phyloP scores from a whole-genome alignment of 2,113 vertebrate genomes.

The Nycticryphes semicollaris region DNA sequence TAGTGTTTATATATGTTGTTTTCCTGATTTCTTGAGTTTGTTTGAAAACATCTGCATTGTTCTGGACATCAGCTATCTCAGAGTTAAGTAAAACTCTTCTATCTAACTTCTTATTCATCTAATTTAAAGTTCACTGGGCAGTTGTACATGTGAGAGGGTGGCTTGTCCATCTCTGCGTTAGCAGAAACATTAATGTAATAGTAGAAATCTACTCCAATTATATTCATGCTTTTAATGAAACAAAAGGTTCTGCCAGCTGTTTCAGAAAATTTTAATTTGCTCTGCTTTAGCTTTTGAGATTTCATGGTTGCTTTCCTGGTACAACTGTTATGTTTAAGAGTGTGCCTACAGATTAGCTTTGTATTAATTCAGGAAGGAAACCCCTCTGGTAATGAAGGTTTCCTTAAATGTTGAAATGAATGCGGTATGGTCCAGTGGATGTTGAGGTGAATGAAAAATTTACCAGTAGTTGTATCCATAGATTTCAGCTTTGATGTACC shows the following conservation, averaged over 20 bases:
- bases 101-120: background rate
- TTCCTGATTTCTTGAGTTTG: background rate
- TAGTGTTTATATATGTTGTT: background rate
- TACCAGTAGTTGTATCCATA: background rate
- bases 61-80: background rate
- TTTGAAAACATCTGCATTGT: background rate
- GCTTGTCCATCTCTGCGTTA: background rate
- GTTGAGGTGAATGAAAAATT: background rate
- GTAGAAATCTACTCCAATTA: slow-evolving; percentile 3
- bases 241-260: slow-evolving; percentile 38
- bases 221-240: slow-evolving; percentile 15
- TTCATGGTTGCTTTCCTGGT: slow-evolving; percentile 47
- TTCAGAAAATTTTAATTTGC: slow-evolving; percentile 58
- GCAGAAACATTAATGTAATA: background rate
- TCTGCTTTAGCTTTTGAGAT: slow-evolving; percentile 45
- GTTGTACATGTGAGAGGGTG: background rate
- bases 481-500: background rate
- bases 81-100: background rate
- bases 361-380: slow-evolving; percentile 1
- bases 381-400: background rate
- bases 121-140: background rate
- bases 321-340: slow-evolving; percentile 54
- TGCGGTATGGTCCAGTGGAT: background rate
- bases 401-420: background rate
- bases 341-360: slow-evolving; percentile 51